Conservation (phyloP, 2,888 invertebrate species). For the Drosophila infuscata region DNA sequence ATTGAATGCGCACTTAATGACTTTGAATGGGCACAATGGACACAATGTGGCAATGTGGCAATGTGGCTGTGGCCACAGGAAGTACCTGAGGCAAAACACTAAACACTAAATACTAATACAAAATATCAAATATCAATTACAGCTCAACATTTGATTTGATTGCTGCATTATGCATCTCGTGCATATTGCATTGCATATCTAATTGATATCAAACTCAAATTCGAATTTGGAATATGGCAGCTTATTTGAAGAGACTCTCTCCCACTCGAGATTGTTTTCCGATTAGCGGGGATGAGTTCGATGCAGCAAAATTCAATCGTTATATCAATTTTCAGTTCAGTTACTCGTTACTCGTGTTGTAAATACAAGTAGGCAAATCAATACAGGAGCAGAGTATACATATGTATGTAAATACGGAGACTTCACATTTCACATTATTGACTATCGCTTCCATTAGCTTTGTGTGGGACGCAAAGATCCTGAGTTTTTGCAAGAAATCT, state of each 20-base stretch:
- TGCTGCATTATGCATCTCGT: slow-evolving; percentile 45
- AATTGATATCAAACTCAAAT: slow-evolving; percentile 36
- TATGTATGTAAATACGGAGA: not conserved
- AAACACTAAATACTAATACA: slow-evolving; percentile 15
- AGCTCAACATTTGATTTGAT: slow-evolving; percentile 54
- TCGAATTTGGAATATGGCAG: slow-evolving; percentile 32
- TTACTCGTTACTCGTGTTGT: not conserved
- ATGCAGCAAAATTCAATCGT: not conserved
- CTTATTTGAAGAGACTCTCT: slow-evolving; percentile 11
- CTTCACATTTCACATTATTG: not conserved
- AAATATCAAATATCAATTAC: slow-evolving; percentile 53
- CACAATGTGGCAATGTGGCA: too few relatives aligned
- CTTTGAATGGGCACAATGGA: slow-evolving; percentile 4
- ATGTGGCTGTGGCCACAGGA: slow-evolving; percentile 18
- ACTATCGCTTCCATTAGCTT: not conserved
- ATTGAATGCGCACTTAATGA: slow-evolving; percentile 56
- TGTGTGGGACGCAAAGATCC: not conserved
- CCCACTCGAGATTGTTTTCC: not conserved
- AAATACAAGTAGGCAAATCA: not conserved
- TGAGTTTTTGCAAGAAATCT: not conserved
- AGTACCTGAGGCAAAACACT: slow-evolving; percentile 11
- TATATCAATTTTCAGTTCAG: not conserved
- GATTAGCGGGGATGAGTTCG: not conserved
- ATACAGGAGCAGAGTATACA: not conserved
- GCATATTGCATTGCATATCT: slow-evolving; percentile 32